Evolutionary conservation across 2,888 invertebrate species (phyloP), one percentile per base, ranked within the genome.

Genomic region (Ischnus inquisitorius): DNA sequence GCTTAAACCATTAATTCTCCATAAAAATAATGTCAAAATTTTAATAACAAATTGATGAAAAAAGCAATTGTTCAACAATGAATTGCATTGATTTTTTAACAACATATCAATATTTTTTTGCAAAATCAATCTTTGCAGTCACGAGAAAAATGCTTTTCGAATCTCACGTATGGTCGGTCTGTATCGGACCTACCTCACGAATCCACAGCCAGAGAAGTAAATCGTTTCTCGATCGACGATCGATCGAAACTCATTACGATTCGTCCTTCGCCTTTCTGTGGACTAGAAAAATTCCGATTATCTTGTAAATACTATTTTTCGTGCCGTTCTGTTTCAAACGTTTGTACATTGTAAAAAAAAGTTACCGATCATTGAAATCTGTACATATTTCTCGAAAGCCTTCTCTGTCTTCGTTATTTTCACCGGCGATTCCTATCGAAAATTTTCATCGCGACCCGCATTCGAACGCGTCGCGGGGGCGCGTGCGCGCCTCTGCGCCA

Each of bases 181-280:
- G 28, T 46, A 12, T 16, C 74, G 6, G 74, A n/a, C n/a, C n/a
- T n/a, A n/a, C n/a, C n/a, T n/a, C n/a, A n/a, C n/a, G n/a, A 28
- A 14, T 12, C 48, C 3, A 12, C 28, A 25, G 34, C 3, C 12
- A 62, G 10, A 22, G 22, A 14, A 57, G 76, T n/a, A 74, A 80
- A 67, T 46, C 72, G 72, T 57, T 72, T 72, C 1, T 54, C 16
- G n/a, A 51, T 28, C 22, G 67, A 79, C 39, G 60, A 76, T 10
- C 76, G 43, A 79, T 79, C 2, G 4, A 51, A 16, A 2, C 19
- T 54, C 25, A 12, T n/a, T 34, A 34, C 22, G 16, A 51, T 19
- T 69, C 16, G n/a, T 34, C 14, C 10, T 28, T 28, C 19, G 12
- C 4, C n/a, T 16, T 16, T 5, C 51, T 51, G 51, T n/a, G 16